These are phyloP conservation scores for Gobionotothen gibberifrons DNA, from an alignment of 2,797 vertebrate genomes.

Conservation along the genomic window DNA sequence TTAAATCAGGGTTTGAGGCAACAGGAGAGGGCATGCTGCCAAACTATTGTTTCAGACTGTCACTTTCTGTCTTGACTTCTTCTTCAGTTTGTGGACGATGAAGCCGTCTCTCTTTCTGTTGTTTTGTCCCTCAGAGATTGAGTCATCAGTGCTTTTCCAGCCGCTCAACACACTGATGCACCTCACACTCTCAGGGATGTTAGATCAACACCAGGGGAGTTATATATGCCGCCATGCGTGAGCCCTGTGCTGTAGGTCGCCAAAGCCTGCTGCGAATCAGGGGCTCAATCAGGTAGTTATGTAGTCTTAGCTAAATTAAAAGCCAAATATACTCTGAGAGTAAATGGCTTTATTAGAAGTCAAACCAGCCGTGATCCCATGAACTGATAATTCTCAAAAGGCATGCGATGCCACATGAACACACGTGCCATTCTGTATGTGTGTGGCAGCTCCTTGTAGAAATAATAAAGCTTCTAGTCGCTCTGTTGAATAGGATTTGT, in stretches of 20 bases:
- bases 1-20: slow-evolving; percentile 44
- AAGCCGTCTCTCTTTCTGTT: slow-evolving; percentile 3
- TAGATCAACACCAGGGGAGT: slow-evolving; percentile 62
- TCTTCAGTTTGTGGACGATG: slow-evolving; percentile 4
- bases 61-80: slow-evolving; percentile 4
- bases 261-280: slow-evolving; percentile 62
- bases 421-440: slow-evolving; percentile 32
- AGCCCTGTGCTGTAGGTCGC: slow-evolving; percentile 67
- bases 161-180: slow-evolving; percentile 28
- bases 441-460: slow-evolving; percentile 54
- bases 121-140: slow-evolving; percentile 15
- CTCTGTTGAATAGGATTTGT: slow-evolving; percentile 61
- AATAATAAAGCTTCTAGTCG: slow-evolving; percentile 60
- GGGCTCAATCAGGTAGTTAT: slow-evolving; percentile 65
- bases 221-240: slow-evolving; percentile 53
- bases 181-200: slow-evolving; percentile 53
- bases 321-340: slow-evolving; percentile 61
- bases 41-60: slow-evolving; percentile 53
- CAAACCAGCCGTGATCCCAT: slow-evolving; percentile 56
- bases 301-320: slow-evolving; percentile 72
- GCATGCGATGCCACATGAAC: slow-evolving; percentile 56
- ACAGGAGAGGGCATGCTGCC: slow-evolving; percentile 29
- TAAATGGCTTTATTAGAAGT: slow-evolving; percentile 63
- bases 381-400: slow-evolving; percentile 62
- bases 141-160: slow-evolving; percentile 35